Conservation (phyloP, 2,797 vertebrate genomes). For the Garrulus glandarius region DNA sequence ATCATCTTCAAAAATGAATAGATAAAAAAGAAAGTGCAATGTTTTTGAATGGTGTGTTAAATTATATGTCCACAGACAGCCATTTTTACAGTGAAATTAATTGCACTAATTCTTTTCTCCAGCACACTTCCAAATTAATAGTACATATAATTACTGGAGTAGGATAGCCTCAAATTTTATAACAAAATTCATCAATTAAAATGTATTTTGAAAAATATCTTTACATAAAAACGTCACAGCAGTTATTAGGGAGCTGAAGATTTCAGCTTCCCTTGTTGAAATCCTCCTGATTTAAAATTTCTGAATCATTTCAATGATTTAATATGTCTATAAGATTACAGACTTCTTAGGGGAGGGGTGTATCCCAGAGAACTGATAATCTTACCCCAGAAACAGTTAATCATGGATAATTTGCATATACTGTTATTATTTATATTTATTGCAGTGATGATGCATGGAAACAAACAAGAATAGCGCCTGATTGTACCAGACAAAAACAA, state of each 20-base stretch:
- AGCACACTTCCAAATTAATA: neutral
- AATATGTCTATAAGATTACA: neutral
- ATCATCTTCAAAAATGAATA: neutral
- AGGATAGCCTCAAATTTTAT: neutral
- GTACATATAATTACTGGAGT: neutral
- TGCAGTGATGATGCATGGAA: neutral
- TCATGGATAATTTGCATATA: neutral
- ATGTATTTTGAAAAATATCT: neutral
- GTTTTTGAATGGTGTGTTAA: neutral
- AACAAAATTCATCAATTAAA: neutral
- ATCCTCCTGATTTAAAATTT: neutral
- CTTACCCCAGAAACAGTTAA: neutral
- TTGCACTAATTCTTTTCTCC: neutral
- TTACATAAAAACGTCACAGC: neutral
- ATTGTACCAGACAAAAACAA: neutral
- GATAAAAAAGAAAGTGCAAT: neutral
- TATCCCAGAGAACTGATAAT: neutral
- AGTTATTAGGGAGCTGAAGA: neutral
- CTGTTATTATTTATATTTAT: constrained; percentile 8
- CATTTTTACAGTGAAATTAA: neutral
- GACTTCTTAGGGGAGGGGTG: neutral
- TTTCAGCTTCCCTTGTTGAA: neutral
- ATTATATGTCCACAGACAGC: neutral
- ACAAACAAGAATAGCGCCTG: neutral
- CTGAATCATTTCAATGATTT: neutral